Base-by-base conservation (phyloP, 2,797 vertebrate species). In the Meriones psammophilus region DNA sequence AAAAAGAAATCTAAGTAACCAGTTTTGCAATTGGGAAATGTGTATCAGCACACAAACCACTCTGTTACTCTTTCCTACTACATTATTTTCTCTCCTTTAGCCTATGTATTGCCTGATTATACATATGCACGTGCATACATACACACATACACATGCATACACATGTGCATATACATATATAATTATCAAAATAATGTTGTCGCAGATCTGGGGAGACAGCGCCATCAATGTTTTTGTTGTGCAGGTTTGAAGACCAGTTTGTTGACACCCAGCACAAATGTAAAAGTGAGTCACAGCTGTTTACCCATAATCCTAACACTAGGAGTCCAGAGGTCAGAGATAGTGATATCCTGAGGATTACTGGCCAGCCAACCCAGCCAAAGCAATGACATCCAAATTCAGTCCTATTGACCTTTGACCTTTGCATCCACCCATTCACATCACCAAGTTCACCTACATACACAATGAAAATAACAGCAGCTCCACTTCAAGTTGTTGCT, bases 161-260 rank as follows among this genome's bases (percentile, higher is more conserved):
- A 46, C 2, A 46, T 14, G 42, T 42, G 42, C 42, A 76, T 2
- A 77, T 13, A 50, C 56, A 58, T 28, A 54, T 66, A 85, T 17
- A 83, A 39, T 89, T 69, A 30, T 64, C n/a, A 81, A 20, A 66
- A 8, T 84, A 83, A 79, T 39, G 69, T n/a, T 89, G 3, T 89
- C 81, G 9, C 17, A 46, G 28, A 85, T 46, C 42, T 46, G 17
- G 12, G 39, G 5, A 85, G 7, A 68, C 9, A 66, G 17, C 36
- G 2, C 36, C 64, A 24, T 50, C 39, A 66, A 10, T 66, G 28
- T 14, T 33, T 39, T 84, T 66, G 15, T 30, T 84, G 15, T 84
- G 15, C 14, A 85, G 66, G 36, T 5, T 28, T 42, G 17, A 79
- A 79, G 18, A n/a, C 9, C 33, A 30, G 28, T 68, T 66, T 85